Conservation (phyloP, 2,888 invertebrate genomes). For the Oscheius sp. region DNA sequence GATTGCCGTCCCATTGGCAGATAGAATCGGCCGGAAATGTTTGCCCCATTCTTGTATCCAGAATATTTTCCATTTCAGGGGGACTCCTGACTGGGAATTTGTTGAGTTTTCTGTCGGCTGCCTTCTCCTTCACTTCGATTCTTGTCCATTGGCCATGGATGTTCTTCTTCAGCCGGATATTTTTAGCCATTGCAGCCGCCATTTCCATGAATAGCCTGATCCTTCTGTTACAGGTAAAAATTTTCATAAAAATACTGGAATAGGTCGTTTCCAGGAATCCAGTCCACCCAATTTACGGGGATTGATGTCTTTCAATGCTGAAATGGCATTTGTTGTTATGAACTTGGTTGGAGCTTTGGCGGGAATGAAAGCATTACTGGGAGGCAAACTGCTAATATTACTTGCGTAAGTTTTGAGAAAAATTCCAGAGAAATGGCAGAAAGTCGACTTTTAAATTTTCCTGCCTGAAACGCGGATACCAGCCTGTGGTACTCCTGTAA, state of each 20-base stretch:
- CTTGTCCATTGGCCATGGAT: constrained; percentile 44
- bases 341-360: constrained; percentile 65
- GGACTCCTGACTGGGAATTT: constrained; percentile 53
- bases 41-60: background rate
- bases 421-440: too few relatives aligned
- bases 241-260: background rate
- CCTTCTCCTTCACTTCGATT: constrained; percentile 49
- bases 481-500: too few relatives aligned
- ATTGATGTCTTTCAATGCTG: constrained; percentile 67
- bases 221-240: constrained; percentile 61
- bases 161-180: constrained; percentile 56
- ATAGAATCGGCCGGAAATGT: constrained; percentile 67
- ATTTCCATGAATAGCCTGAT: constrained; percentile 68
- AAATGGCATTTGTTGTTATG: constrained; percentile 67
- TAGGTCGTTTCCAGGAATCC: constrained; percentile 55
- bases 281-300: constrained; percentile 63
- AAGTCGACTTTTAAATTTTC: too few relatives aligned
- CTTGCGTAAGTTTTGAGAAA: constrained; percentile 52
- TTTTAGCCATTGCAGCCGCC: constrained; percentile 62
- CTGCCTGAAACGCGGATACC: too few relatives aligned
- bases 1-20: constrained; percentile 59
- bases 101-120: constrained; percentile 48
- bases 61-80: constrained; percentile 38
- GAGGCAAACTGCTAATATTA: constrained; percentile 52
- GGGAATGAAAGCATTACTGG: constrained; percentile 65